phyloP scores from a whole-genome alignment of 2,888 invertebrate genomes.

The Mesorhabditis spiculigera region DNA sequence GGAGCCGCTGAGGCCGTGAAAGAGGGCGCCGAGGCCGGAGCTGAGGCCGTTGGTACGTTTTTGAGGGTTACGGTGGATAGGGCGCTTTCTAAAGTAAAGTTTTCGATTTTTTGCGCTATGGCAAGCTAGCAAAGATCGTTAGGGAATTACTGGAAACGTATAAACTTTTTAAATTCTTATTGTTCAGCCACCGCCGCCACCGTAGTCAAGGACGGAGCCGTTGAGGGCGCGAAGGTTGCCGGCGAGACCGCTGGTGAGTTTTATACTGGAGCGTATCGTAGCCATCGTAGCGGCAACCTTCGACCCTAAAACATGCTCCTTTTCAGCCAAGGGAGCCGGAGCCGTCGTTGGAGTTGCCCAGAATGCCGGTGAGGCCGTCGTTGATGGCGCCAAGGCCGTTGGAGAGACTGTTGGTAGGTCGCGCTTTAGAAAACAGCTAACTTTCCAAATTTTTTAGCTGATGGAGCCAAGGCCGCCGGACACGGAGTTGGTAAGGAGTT shows the following conservation, averaged over 20 bases:
- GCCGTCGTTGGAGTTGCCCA: neutral
- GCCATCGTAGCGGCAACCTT: too few relatives aligned
- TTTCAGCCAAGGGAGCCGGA: neutral
- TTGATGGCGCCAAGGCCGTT: neutral
- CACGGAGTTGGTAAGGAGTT: neutral
- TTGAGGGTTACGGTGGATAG: neutral
- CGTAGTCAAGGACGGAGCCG: neutral
- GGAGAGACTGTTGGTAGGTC: neutral
- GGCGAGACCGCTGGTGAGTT: conserved; percentile 6
- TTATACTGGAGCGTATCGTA: too few relatives aligned
- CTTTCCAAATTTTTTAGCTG: neutral
- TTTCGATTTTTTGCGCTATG: too few relatives aligned
- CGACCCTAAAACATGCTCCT: too few relatives aligned
- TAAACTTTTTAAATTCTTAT: too few relatives aligned
- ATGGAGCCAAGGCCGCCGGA: conserved; percentile 6
- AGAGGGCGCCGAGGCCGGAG: neutral
- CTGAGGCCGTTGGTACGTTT: neutral
- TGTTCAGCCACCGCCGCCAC: too few relatives aligned
- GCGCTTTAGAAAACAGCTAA: too few relatives aligned
- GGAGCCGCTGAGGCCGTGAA: neutral
- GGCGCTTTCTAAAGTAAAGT: too few relatives aligned
- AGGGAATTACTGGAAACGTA: too few relatives aligned
- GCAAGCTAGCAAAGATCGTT: too few relatives aligned
- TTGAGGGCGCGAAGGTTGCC: conserved; percentile 5
- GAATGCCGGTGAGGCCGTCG: too few relatives aligned